Base-by-base conservation (phyloP, 2,888 invertebrate genomes). In the Mesoligia furuncula region DNA sequence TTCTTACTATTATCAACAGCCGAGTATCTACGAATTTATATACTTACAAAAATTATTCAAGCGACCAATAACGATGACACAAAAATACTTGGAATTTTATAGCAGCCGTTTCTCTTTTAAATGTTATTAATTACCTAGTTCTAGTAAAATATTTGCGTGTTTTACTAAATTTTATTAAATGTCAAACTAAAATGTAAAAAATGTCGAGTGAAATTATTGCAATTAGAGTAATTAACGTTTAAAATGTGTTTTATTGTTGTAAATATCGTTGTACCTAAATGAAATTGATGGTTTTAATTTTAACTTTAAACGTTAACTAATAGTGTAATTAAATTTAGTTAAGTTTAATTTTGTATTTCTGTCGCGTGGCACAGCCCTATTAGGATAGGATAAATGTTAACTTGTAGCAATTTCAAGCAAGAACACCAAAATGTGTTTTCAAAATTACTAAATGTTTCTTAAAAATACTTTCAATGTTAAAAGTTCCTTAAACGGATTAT, bases 141-240 rank as follows among this genome's bases (percentile, higher is more conserved):
- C 42, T 17, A 69, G 36, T 51, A 65, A 75, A 80, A 68, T 69
- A 75, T 73, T 71, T 59, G 67, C 84, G 66, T 71, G 73, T 84
- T 84, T 67, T 45, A 62, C 48, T 51, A 2, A 66, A 72, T 61
- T 77, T 59, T 73, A 59, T 42, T 70, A 83, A 85, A 83, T 85
- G 82, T 59, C 81, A 81, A 67, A 68, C 4, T 24, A 24, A 68
- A 62, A 57, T 61, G 0, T 17, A 51, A 36, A 64, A 45, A 65
- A 65, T 27, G 13, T 39, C 48, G 4, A 24, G 39, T 2, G 9
- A 80, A 72, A 66, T 66, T 80, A 80, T 62, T 73, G n/a, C 57
- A 75, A 85, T 81, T 83, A 85, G 72, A 1, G 57, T 67, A 73
- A 75, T 81, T 79, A 75, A 69, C 66, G 48, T 85, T 72, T 45